phyloP scores from a whole-genome alignment of 2,888 invertebrate genomes.

The Fissipunctia ypsillon region DNA sequence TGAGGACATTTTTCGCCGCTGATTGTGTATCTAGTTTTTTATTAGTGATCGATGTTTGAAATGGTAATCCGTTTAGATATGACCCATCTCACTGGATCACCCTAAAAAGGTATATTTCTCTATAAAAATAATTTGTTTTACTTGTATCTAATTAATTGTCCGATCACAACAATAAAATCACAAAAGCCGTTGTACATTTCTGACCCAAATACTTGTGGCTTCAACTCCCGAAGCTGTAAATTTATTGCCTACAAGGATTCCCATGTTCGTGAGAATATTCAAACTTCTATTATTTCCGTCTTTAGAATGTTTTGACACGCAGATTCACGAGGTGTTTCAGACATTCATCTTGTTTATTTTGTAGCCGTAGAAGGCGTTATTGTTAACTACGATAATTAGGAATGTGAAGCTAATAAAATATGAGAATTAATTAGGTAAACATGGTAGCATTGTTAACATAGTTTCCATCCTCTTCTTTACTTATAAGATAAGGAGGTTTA shows the following conservation, averaged over 20 bases:
- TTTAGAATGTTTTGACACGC: slow-evolving; percentile 74
- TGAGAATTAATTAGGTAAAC: not conserved
- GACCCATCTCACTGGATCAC: not conserved
- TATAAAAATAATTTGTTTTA: slow-evolving; percentile 4
- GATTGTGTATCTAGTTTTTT: no score
- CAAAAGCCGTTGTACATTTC: slow-evolving; percentile 31
- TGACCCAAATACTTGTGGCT: slow-evolving; percentile 66
- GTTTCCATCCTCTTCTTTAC: not conserved
- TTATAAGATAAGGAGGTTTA: not conserved
- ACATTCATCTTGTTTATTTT: slow-evolving; percentile 65
- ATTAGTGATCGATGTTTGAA: no score
- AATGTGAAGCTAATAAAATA: slow-evolving; percentile 15
- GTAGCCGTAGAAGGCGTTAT: slow-evolving; percentile 47
- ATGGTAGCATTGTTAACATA: not conserved
- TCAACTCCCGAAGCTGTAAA: slow-evolving; percentile 55
- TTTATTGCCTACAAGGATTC: slow-evolving; percentile 65
- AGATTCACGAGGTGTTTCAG: slow-evolving; percentile 60
- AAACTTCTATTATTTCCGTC: slow-evolving; percentile 71
- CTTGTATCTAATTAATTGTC: slow-evolving; percentile 12
- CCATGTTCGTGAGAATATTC: slow-evolving; percentile 80
- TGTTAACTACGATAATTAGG: slow-evolving; percentile 10
- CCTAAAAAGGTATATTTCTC: not conserved
- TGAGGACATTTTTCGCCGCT: no score
- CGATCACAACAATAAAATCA: slow-evolving; percentile 49
- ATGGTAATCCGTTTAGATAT: not conserved